A percentile compares a stretch with the other conserved stretches of the same genome.
Conservation (phyloP, 2,113 vertebrate genomes). For the Psephotus haematonotus region DNA sequence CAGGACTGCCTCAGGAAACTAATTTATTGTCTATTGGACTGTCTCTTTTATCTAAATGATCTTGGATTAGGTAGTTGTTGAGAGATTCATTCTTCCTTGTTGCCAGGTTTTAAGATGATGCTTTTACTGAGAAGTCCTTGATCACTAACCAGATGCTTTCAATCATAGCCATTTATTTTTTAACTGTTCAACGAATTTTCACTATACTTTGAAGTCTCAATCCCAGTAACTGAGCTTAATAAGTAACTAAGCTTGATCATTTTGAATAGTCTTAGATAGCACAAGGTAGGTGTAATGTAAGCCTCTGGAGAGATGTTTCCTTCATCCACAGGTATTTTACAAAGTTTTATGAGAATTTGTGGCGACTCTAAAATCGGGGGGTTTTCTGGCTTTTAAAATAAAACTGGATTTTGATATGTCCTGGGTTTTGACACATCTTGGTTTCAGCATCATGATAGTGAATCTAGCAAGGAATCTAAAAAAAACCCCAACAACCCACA, state of each 20-base stretch:
- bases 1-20: background rate
- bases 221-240: background rate
- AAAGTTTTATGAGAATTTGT: background rate
- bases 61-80: background rate
- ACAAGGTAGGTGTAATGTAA: background rate
- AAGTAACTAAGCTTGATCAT: background rate
- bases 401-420: background rate
- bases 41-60: background rate
- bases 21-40: background rate
- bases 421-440: background rate
- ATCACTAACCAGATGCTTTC: background rate
- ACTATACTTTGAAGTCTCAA: background rate
- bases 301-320: background rate
- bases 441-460: background rate
- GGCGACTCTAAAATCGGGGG: background rate
- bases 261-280: background rate
- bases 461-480: background rate
- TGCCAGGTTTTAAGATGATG: background rate
- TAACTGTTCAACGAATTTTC: background rate
- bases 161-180: background rate
- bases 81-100: background rate
- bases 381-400: background rate
- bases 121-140: background rate
- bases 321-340: background rate
- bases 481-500: background rate